phyloP scores from a whole-genome alignment of 1,140 invertebrate species.

The Scylla paramamosain region DNA sequence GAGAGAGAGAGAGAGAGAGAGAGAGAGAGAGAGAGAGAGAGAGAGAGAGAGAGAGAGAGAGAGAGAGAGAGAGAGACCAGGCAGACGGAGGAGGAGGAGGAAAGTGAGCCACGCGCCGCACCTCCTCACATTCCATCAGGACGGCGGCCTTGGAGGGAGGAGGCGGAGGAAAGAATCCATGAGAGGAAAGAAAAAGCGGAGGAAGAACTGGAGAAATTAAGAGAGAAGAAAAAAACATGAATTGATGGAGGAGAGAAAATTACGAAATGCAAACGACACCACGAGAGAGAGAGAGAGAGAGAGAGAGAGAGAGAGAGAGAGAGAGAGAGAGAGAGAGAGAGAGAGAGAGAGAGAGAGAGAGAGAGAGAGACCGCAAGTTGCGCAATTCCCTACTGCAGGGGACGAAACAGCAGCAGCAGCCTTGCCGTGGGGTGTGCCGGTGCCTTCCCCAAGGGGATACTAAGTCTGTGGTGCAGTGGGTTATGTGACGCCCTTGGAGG shows the following conservation, averaged over 20 bases:
- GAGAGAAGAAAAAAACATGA: not conserved
- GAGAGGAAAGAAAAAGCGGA: not conserved
- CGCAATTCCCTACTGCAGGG: not conserved
- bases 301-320: no score
- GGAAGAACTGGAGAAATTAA: no score
- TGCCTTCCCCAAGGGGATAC: conserved; percentile 7
- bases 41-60: no score
- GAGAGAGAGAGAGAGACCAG: no score
- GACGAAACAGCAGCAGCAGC: not conserved
- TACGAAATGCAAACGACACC: no score
- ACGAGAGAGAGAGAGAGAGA: no score
- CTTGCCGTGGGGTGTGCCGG: not conserved
- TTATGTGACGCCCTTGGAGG: not conserved
- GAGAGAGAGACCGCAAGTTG: not conserved
- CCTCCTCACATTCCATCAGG: conserved; percentile 9
- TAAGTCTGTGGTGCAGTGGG: not conserved
- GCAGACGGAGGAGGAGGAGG: no score
- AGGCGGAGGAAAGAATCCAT: not conserved
- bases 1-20: no score
- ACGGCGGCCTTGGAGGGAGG: not conserved
- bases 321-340: not conserved
- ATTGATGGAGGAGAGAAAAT: not conserved
- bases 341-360: conserved; percentile 6
- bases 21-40: no score
- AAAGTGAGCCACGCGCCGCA: not conserved